Evolutionary conservation across 2,888 invertebrate species (phyloP), one percentile per base, ranked within the genome.

Genomic region (Pyrochroa serraticornis): DNA sequence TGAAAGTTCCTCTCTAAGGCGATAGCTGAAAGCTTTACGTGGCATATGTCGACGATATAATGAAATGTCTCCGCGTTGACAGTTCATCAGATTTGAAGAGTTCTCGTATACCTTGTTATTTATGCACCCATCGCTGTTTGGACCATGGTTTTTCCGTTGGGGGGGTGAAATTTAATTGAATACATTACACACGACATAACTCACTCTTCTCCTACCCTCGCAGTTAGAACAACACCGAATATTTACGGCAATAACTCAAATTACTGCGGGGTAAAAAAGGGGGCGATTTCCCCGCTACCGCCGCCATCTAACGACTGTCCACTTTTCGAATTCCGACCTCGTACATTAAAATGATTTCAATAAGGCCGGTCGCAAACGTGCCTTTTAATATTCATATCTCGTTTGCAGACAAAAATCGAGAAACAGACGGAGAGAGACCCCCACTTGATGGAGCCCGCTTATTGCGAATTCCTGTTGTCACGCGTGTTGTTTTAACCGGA

Each of bases 391-490:
- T 65, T 65, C 65, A 65, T 65, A 64, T 60, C 63, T 52, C 65
- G 64, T 61, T 33, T 33, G 37, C 60, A 54, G 60, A 60, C 60
- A 60, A 63, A 63, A 63, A 62, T 54, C 57, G 61, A 62, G 60
- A 58, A 62, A 61, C 51, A 52, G 53, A 31, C 37, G 9, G 43
- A 39, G 8, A 10, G 36, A 41, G 30, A 12, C 36, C 30, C 60
- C 63, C 59, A 63, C 63, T 66, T 62, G 63, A 64, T 64, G 66
- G 64, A 63, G 60, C 64, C 67, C 65, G 72, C 71, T 74, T 74
- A 73, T 75, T 75, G 74, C 74, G 71, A 75, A 75, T 75, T 75
- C 74, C 73, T 70, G 64, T 65, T 73, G 74, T 75, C 73, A 73
- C 74, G 71, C 70, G 70, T 73, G 74, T 74, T 74, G 71, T 71